Base-by-base conservation (phyloP, 2,797 vertebrate species). In the Anguilla obscura region DNA sequence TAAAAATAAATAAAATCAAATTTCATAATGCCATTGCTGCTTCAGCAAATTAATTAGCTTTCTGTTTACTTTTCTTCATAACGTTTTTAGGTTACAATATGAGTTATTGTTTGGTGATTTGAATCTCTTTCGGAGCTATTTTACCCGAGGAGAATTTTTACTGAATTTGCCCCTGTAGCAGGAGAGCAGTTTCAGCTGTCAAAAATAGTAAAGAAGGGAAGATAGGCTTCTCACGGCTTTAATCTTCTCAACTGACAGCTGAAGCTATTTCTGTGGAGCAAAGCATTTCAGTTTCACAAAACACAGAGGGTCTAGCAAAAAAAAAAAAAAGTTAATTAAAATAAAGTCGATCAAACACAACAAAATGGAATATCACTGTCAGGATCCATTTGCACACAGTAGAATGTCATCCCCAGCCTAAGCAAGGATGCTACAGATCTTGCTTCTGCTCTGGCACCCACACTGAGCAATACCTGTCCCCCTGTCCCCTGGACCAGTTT, bases 201-300 rank as follows among this genome's bases (percentile, higher is more conserved):
- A 87, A 76, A 80, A 80, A 33, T 18, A 8, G 18, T 27, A 84
- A 84, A 82, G 52, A n/a, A 84, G 33, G 58, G 24, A 87, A 82
- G 60, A 60, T 27, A 83, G 82, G 86, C 85, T 76, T 24, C 71
- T 50, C n/a, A 84, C 58, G 40, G 58, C 76, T 89, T 54, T 84
- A 84, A 84, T 84, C 60, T 86, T 86, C 36, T 84, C 76, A 50
- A 33, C 33, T 87, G 85, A 86, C 79, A 86, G 63, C 88, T n/a
- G 48, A 84, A 60, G 80, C 60, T 84, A 27, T 83, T 87, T 76
- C 66, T 66, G 27, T 36, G 45, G 85, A 86, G n/a, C 21, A 52
- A 86, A 45, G 24, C 27, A 36, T 76, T 86, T n/a, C 30, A n/a
- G 71, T 79, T 79, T 7, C 86, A 87, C 69, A 56, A 87, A 87